Conservation (phyloP, 2,888 invertebrate genomes). For the Eurytoma californica region DNA sequence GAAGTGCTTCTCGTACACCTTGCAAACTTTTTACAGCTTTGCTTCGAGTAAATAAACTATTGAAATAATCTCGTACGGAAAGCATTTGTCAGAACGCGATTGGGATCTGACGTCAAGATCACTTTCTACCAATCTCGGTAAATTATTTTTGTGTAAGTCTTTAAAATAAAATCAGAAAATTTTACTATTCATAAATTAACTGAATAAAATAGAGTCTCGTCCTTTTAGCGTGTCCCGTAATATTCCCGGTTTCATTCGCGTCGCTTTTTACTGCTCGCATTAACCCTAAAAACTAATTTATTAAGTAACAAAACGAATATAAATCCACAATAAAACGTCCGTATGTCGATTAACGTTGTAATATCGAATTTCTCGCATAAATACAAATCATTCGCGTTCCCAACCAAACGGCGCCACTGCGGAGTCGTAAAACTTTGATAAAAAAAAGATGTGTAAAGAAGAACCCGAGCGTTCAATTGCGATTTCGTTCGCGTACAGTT, state of each 20-base stretch:
- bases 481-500: conserved; percentile 2
- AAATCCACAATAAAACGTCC: conserved; percentile 29
- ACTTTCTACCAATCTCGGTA: too few species aligned
- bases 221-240: too few species aligned
- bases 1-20: too few species aligned
- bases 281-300: conserved; percentile 25
- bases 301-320: conserved; percentile 40
- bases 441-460: not conserved
- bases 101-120: too few species aligned
- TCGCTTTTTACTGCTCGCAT: not conserved
- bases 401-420: not conserved
- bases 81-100: too few species aligned
- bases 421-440: conserved; percentile 37
- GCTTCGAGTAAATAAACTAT: too few species aligned
- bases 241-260: not conserved
- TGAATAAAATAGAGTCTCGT: too few species aligned
- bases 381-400: conserved; percentile 26
- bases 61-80: too few species aligned
- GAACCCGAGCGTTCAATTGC: not conserved
- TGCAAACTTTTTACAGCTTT: not conserved
- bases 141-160: too few species aligned
- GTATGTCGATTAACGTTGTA: conserved; percentile 16
- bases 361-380: conserved; percentile 29
- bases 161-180: too few species aligned
- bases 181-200: too few species aligned